Evolutionary conservation across 2,797 vertebrate species (phyloP), one percentile per base, ranked within the genome.

Genomic region (Rhodeus uyekii): DNA sequence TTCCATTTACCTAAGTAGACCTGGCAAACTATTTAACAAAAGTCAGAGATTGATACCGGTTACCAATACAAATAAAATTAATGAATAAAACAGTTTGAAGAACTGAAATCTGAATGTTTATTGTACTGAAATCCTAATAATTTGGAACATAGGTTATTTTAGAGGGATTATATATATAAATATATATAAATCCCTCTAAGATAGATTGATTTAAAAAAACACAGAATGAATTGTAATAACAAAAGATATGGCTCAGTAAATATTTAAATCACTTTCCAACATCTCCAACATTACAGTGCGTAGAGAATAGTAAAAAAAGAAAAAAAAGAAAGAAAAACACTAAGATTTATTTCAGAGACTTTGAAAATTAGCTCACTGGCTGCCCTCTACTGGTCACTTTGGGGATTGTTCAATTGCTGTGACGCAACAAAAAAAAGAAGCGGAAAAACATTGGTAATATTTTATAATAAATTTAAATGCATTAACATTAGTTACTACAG

Each of bases 331-430:
- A 27, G 7, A 44, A 61, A 32, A 61, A 29, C n/a, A 29, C 32
- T 5, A 75, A 61, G 8, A 32, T n/a, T n/a, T n/a, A n/a, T n/a
- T n/a, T n/a, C n/a, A 58, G 64, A 29, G 16, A 50, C 27, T 36
- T 29, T 69, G 22, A 64, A 67, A 69, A 22, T 48, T 16, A 34
- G 19, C 38, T 42, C 46, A 42, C 13, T 55, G 42, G 65, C 64
- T 74, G 74, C 74, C 78, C 81, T 83, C 81, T 85, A 71, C 73
- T 85, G 83, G 81, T 48, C 29, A 29, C 18, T 29, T 42, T 68
- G 22, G 42, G 44, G 55, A 46, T 61, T n/a, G 72, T 13, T 38
- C 6, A 50, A 58, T 34, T 24, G 61, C 2, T 82, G 10, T 55
- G 36, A 53, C 0, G 29, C n/a, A n/a, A n/a, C n/a, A 16, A 18